Base-by-base conservation (phyloP, 1,140 invertebrate genomes). In the Drosophila pallidifrons region DNA sequence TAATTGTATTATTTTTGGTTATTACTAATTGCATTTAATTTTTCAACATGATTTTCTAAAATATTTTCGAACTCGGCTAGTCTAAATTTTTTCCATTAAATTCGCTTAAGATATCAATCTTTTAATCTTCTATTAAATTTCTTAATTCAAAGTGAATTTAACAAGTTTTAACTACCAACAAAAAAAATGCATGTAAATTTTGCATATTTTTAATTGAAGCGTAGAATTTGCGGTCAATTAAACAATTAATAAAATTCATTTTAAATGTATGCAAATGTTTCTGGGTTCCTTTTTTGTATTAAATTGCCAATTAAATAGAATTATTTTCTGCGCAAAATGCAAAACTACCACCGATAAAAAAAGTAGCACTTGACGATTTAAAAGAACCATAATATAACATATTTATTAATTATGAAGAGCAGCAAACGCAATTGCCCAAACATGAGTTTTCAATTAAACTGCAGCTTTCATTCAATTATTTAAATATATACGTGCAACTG, bases 261-360 rank as follows among this genome's bases (percentile, higher is more conserved):
- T 46, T 61, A 47, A 45, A 32, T 32, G 35, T 51, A 60, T 59
- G 55, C 57, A 51, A 28, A 68, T 49, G 10, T 10, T 13, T 11
- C 13, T 8, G 20, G 8, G 58, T 8, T 30, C 5, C 15, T 45
- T 41, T 32, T 38, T 32, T 4, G 16, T 16, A 45, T 54, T 60
- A 30, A 68, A 38, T 13, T 11, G 25, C 15, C 25, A 41, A 15
- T 69, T 51, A 10, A 65, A 46, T 35, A 15, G 0, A 25, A 16
- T 41, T 38, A 45, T 38, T 45, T 32, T 16, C 13, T 57, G 4
- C 43, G 30, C 3, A 32, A 47, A 65, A 58, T 46, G 69, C 67
- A 81, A 66, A 72, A 43, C 80, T 73, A 88, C 83, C 83, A 88
- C 83, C 83, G 83, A 88, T 75, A 78, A n/a, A 86, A 87, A 74